phyloP scores from a whole-genome alignment of 2,113 vertebrate species.

The Phalacrocorax brasilianus region DNA sequence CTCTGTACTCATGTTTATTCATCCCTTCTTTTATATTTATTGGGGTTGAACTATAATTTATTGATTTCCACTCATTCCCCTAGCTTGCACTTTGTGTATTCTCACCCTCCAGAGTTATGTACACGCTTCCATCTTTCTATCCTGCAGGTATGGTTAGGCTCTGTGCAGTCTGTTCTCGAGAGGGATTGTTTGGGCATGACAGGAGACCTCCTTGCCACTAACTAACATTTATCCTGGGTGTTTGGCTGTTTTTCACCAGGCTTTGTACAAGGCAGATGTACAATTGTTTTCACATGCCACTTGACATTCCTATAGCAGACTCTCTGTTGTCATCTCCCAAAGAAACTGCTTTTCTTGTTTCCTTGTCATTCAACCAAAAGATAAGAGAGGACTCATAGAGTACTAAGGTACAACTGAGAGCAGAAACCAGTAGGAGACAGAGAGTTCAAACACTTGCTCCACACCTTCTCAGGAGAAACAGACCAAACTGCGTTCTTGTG shows the following conservation, averaged over 20 bases:
- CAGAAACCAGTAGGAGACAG: neutral
- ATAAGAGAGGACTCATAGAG: neutral
- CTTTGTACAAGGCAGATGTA: neutral
- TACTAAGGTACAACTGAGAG: neutral
- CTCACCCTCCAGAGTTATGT: neutral
- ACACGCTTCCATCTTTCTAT: neutral
- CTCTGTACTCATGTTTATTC: slow-evolving; percentile 40
- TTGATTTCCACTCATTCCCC: neutral
- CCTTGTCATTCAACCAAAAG: neutral
- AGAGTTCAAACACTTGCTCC: neutral
- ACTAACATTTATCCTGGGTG: neutral
- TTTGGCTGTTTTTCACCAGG: neutral
- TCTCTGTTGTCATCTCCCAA: neutral
- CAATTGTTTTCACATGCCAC: neutral
- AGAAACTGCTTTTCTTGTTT: neutral
- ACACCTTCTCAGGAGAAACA: neutral
- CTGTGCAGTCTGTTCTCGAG: neutral
- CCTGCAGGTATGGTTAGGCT: neutral
- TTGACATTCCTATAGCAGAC: neutral
- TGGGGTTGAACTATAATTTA: neutral
- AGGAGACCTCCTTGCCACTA: neutral
- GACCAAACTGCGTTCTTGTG: neutral
- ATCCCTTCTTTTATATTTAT: slow-evolving; percentile 11
- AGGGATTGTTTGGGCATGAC: neutral
- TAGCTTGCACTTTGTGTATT: neutral